These are phyloP conservation scores for Allobates femoralis DNA, from an alignment of 2,797 vertebrate species.

Conservation along the genomic window DNA sequence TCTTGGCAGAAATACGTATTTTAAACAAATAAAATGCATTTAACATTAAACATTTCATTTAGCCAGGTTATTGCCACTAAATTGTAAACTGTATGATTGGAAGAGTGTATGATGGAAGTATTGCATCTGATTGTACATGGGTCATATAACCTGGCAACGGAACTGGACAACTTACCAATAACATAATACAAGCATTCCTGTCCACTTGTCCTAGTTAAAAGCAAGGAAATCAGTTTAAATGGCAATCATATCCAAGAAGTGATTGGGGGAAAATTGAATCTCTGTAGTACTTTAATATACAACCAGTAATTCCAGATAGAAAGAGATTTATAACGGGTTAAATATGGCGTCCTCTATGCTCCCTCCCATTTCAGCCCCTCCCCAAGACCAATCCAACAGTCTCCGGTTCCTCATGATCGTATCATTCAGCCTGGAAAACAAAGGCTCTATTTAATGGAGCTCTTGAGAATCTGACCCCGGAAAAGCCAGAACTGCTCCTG, in stretches of 20 bases:
- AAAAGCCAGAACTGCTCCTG: conserved; percentile 75
- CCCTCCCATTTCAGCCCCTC: conserved; percentile 55
- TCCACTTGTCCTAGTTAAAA: not conserved
- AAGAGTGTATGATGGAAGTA: not conserved
- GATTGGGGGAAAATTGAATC: too few species aligned
- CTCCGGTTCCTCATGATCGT: conserved; percentile 78
- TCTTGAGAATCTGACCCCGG: conserved; percentile 78
- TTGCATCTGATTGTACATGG: not conserved
- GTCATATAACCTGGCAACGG: not conserved
- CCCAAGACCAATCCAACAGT: conserved; percentile 57
- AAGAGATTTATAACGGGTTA: conserved; percentile 41
- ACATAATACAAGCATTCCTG: not conserved
- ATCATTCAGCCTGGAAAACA: conserved; percentile 81
- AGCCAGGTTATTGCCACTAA: conserved; percentile 27
- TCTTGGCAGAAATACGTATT: conserved; percentile 1
- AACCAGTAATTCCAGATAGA: not conserved
- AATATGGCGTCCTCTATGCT: conserved; percentile 39
- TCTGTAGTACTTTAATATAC: not conserved
- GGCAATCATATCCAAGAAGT: not conserved
- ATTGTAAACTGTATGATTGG: not conserved
- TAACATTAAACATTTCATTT: conserved; percentile 17
- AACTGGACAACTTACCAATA: not conserved
- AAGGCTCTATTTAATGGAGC: conserved; percentile 79
- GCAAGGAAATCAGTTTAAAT: not conserved
- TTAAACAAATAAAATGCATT: conserved; percentile 22